phyloP scores from a whole-genome alignment of 37 sponge, comb jelly and placozoan genomes.

The Aplysina aerophoba region DNA sequence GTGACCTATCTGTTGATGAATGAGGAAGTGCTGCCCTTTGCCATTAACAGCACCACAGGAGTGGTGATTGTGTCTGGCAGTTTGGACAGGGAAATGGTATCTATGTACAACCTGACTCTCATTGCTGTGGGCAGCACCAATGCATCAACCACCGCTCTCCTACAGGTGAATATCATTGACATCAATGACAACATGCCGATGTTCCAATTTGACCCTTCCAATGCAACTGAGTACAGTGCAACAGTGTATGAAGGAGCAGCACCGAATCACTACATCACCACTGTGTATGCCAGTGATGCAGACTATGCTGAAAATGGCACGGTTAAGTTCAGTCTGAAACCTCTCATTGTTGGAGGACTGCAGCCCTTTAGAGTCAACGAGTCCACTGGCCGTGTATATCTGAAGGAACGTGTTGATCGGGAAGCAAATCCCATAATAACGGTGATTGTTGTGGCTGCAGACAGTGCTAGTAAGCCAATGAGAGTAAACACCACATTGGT shows the following conservation, averaged over 20 bases:
- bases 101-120: slow-evolving; percentile 47
- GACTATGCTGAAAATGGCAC: slow-evolving; percentile 23
- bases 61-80: neutral
- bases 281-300: neutral
- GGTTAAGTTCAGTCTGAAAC: neutral
- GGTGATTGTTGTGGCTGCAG: slow-evolving; percentile 39
- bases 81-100: slow-evolving; percentile 5
- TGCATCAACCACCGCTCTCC: slow-evolving; percentile 3
- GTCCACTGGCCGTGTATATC: slow-evolving; percentile 50
- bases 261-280: neutral
- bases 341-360: neutral
- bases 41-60: slow-evolving; percentile 8
- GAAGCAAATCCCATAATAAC: slow-evolving; percentile 39
- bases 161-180: slow-evolving; percentile 53
- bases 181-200: slow-evolving; percentile 72
- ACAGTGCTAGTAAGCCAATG: slow-evolving; percentile 9
- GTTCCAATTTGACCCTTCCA: slow-evolving; percentile 28
- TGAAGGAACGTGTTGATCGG: slow-evolving; percentile 46
- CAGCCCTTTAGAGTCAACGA: slow-evolving; percentile 48
- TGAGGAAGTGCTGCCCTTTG: neutral
- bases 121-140: slow-evolving; percentile 42
- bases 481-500: slow-evolving; percentile 1
- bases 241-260: slow-evolving; percentile 27
- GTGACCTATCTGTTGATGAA: slow-evolving; percentile 2
- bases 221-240: slow-evolving; percentile 14